A percentile compares a stretch with the other conserved stretches of the same genome.
Conservation (phyloP, 1,140 invertebrate species). For the Drosophila tani region DNA sequence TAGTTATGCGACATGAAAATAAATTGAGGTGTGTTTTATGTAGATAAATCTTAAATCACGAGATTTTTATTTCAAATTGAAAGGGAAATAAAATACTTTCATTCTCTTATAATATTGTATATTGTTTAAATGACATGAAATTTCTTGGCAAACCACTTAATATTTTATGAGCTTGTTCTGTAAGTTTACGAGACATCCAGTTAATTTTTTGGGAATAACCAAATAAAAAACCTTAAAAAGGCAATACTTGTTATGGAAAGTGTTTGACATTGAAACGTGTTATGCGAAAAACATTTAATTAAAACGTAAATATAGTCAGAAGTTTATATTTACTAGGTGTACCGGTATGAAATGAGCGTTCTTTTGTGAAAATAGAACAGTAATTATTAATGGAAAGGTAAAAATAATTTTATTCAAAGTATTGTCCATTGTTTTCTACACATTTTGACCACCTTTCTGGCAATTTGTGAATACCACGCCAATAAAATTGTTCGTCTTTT, state of each 20-base stretch:
- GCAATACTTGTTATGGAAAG: slow-evolving; percentile 1
- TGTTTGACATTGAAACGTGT: neutral
- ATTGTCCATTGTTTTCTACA: no score
- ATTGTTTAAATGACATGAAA: neutral
- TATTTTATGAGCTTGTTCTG: slow-evolving; percentile 8
- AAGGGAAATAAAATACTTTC: neutral
- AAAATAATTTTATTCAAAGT: no score
- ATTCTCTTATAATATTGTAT: neutral
- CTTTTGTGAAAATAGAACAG: no score
- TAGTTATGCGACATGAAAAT: slow-evolving; percentile 26
- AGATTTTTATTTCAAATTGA: neutral
- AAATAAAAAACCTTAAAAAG: neutral
- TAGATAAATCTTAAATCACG: slow-evolving; percentile 16
- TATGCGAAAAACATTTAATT: neutral
- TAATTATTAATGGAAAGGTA: no score
- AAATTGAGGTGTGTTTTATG: neutral
- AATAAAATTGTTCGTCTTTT: no score
- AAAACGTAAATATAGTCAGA: neutral
- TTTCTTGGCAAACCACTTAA: no score
- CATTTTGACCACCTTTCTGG: no score
- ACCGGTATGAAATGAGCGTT: no score
- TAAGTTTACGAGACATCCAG: slow-evolving; percentile 2
- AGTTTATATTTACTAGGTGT: neutral
- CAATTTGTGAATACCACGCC: no score
- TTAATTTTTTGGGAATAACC: neutral